Conservation (phyloP, 2,888 invertebrate species). For the Drosophila paranaensis region DNA sequence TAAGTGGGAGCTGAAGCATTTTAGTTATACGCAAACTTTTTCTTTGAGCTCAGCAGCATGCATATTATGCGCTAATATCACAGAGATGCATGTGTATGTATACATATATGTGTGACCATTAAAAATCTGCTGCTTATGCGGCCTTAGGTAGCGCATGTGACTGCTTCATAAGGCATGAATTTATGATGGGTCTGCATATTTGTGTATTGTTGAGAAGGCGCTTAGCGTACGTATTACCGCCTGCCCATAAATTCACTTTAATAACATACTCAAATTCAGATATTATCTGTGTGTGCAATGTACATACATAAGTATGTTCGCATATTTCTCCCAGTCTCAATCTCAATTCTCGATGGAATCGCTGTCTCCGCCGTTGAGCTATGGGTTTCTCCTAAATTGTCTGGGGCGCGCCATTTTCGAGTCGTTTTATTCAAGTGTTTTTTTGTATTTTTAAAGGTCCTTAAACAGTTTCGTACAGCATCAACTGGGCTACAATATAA, state of each 20-base stretch:
- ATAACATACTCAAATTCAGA: slow-evolving; percentile 77
- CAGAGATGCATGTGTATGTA: no score
- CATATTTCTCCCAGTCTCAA: slow-evolving; percentile 16
- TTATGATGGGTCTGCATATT: slow-evolving; percentile 53
- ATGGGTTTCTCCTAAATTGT: slow-evolving; percentile 44
- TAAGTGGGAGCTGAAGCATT: neutral
- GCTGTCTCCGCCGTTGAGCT: slow-evolving; percentile 39
- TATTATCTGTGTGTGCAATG: slow-evolving; percentile 56
- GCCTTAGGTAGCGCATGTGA: slow-evolving; percentile 1
- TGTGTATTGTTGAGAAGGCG: slow-evolving; percentile 30
- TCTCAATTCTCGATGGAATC: slow-evolving; percentile 37
- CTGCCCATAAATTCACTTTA: slow-evolving; percentile 65
- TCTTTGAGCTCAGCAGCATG: neutral
- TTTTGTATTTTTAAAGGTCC: slow-evolving; percentile 1
- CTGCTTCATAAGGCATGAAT: slow-evolving; percentile 31
- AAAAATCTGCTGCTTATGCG: slow-evolving; percentile 1
- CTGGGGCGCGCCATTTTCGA: slow-evolving; percentile 29
- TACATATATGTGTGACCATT: neutral
- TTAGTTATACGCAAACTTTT: neutral
- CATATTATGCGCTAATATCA: neutral
- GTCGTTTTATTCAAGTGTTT: slow-evolving; percentile 16
- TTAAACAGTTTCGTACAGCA: neutral
- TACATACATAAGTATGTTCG: slow-evolving; percentile 28
- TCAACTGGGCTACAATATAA: neutral
- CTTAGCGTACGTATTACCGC: slow-evolving; percentile 32